These are phyloP conservation scores for Botia almorhae DNA, from an alignment of 2,797 vertebrate species.

Conservation along the genomic window DNA sequence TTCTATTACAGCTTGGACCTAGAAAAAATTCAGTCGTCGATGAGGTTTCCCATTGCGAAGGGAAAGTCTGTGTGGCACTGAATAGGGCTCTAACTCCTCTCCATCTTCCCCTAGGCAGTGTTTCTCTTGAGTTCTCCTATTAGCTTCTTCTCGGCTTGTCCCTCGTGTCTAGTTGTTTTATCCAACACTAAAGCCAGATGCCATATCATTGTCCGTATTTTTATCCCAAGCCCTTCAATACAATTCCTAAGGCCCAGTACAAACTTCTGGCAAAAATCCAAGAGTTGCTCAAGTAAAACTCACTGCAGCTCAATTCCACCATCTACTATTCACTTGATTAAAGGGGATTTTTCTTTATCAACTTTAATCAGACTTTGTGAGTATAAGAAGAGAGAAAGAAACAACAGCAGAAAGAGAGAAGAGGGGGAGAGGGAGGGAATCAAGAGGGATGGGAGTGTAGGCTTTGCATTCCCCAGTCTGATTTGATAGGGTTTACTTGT, in stretches of 20 bases:
- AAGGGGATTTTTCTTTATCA: conserved; percentile 41
- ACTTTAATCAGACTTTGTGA: conserved; percentile 40
- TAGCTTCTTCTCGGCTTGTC: conserved; percentile 35
- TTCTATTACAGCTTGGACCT: conserved; percentile 40
- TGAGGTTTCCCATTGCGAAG: conserved; percentile 33
- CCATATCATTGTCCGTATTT: conserved; percentile 24
- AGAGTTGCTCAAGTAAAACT: conserved; percentile 39
- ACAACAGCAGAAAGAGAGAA: neutral
- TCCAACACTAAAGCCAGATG: conserved; percentile 38
- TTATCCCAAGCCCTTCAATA: conserved; percentile 34
- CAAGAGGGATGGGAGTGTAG: conserved; percentile 14
- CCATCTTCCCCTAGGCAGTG: conserved; percentile 29
- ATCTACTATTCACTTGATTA: conserved; percentile 33
- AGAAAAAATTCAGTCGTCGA: conserved; percentile 36
- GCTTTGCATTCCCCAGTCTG: conserved; percentile 63
- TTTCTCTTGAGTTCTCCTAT: conserved; percentile 40
- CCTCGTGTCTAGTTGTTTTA: conserved; percentile 48
- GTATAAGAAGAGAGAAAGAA: conserved; percentile 22
- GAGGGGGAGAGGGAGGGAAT: neutral
- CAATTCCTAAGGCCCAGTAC: conserved; percentile 30
- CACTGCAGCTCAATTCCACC: neutral
- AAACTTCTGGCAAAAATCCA: conserved; percentile 52
- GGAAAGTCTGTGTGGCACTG: conserved; percentile 37
- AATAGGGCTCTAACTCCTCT: conserved; percentile 37
- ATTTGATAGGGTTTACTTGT: conserved; percentile 71